These are phyloP conservation scores for Zaprionus lachaisei DNA, from an alignment of 1,140 invertebrate genomes.

Conservation along the genomic window DNA sequence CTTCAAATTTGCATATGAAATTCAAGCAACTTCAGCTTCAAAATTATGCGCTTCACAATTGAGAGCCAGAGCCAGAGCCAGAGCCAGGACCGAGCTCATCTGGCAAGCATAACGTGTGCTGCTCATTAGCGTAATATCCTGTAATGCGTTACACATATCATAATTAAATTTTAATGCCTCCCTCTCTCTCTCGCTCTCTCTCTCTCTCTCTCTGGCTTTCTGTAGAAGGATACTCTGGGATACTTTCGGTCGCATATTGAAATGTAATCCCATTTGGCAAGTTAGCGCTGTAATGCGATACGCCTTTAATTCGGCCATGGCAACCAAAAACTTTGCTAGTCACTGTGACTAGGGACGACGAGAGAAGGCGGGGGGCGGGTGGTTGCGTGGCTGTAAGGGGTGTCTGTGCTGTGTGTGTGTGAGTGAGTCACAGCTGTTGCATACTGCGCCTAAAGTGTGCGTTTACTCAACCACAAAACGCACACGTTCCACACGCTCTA, in stretches of 20 bases:
- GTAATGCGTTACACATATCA: slow-evolving; percentile 1
- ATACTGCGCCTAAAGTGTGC: slow-evolving; percentile 75
- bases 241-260: slow-evolving; percentile 12
- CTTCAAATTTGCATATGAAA: not conserved
- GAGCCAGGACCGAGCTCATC: not conserved
- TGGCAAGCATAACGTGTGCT: not conserved
- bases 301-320: slow-evolving; percentile 27
- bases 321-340: slow-evolving; percentile 25
- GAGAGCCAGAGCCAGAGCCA: not conserved
- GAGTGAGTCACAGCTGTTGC: slow-evolving; percentile 69
- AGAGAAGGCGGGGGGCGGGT: not conserved
- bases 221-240: not conserved
- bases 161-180: slow-evolving; percentile 3
- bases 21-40: not conserved
- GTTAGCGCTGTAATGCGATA: slow-evolving; percentile 2
- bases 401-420: not conserved
- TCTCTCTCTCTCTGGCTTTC: not conserved
- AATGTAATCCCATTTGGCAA: slow-evolving; percentile 31
- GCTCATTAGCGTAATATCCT: slow-evolving; percentile 7
- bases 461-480: slow-evolving; percentile 69
- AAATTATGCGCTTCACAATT: not conserved
- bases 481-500: slow-evolving; percentile 62
- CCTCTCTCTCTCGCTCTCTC: not conserved
- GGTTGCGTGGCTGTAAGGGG: not conserved
- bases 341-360: slow-evolving; percentile 3